Conservation (phyloP, 2,797 vertebrate species). For the Malacoraja senta region DNA sequence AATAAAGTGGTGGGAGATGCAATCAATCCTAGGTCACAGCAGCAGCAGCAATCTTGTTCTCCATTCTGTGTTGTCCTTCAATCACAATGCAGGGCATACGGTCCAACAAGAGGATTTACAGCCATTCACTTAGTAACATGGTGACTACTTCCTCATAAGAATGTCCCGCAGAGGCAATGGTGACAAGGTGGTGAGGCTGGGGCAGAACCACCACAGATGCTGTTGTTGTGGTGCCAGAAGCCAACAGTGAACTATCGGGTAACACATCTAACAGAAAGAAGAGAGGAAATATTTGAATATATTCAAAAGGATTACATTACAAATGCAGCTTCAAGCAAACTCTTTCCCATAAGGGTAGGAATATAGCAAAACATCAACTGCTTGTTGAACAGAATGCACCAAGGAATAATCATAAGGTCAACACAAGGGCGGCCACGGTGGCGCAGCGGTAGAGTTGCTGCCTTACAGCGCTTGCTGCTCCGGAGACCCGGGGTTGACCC, state of each 20-base stretch:
- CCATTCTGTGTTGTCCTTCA: not conserved
- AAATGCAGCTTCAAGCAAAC: not conserved
- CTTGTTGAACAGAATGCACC: not conserved
- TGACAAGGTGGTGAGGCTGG: conserved; percentile 64
- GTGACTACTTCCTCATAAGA: conserved; percentile 66
- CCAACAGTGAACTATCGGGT: not conserved
- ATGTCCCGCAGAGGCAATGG: conserved; percentile 62
- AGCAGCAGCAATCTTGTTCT: not conserved
- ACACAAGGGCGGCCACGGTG: not conserved
- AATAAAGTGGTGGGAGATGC: not conserved
- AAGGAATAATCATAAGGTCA: not conserved
- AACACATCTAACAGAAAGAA: not conserved
- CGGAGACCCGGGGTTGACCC: too few relatives aligned
- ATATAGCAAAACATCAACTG: not conserved
- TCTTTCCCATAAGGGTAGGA: not conserved
- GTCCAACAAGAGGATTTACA: not conserved
- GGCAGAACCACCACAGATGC: conserved; percentile 66
- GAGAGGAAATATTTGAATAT: not conserved
- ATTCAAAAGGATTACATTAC: not conserved
- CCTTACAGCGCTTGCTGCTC: too few relatives aligned
- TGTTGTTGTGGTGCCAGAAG: conserved; percentile 37
- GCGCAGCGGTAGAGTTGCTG: too few relatives aligned
- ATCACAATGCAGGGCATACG: not conserved
- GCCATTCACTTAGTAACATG: conserved; percentile 57
- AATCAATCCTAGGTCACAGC: not conserved